Base-by-base conservation (phyloP, 1,140 invertebrate genomes). In the Conus betulinus region DNA sequence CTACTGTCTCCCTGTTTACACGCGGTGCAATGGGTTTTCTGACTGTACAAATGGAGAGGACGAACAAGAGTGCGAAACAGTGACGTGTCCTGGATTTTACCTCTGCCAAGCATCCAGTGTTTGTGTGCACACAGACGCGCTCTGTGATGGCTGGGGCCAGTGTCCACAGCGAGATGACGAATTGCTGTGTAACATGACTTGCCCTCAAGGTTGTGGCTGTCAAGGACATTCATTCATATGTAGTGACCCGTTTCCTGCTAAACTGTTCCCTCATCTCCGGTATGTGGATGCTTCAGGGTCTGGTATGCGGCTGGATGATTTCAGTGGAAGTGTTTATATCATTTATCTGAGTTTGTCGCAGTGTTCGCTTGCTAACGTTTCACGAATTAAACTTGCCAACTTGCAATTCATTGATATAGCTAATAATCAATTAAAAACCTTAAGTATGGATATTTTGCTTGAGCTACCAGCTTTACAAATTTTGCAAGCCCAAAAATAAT, bases 201-300 rank as follows among this genome's bases (percentile, higher is more conserved):
- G 84, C 17, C 84, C 84, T 95, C 91, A 53, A 93, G 82, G 25
- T 15, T 90, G 88, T 76, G 52, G 23, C 1, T 90, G 86, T 74
- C 63, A 55, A 60, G 86, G 79, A 53, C 63, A 53, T 39, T 55
- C 85, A 6, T 57, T 89, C n/a, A 27, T 60, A 0, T 89, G 88
- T 55, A 13, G 27, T 5, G 23, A 51, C 23, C 25, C 63, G 13
- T 71, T 88, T 25, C 71, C 51, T 6, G 53, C 51, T 27, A 60
- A 39, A 11, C 23, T 57, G 20, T 78, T 82, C n/a, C 51, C 60
- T 27, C 39, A 27, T 1, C 8, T 85, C 8, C 84, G 67, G 7
- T 85, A 85, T 51, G 13, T 53, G 17, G 55, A 71, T 39, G 76
- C 81, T 57, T 74, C 15, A 57, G 85, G 85, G 11, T 55, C 60